These are phyloP conservation scores for Xenopus tropicalis DNA, from an alignment of 2,113 vertebrate species.

Conservation along the genomic window DNA sequence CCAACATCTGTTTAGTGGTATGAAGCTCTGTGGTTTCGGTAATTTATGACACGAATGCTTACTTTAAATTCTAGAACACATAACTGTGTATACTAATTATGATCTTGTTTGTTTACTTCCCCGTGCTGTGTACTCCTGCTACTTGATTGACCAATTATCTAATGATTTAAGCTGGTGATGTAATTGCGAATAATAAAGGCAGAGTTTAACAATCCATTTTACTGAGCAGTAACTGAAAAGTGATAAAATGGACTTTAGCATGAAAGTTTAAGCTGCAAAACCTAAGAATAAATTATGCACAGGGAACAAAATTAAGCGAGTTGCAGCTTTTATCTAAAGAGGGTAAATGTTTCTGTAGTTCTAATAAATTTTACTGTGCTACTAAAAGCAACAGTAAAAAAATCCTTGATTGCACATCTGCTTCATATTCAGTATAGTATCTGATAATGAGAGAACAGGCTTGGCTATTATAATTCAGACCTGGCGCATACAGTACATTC, in stretches of 20 bases:
- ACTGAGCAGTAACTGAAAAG: constrained; percentile 25
- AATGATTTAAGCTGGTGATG: constrained; percentile 18
- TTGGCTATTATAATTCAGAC: neutral
- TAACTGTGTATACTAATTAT: neutral
- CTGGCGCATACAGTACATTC: no score
- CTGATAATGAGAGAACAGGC: neutral
- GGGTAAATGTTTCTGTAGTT: constrained; percentile 21
- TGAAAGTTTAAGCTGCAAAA: constrained; percentile 17
- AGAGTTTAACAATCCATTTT: constrained; percentile 19
- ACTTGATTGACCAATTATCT: constrained; percentile 10
- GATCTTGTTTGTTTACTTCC: constrained; percentile 4
- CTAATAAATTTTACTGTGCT: constrained; percentile 11
- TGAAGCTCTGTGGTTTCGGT: no score
- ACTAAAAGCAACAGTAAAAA: constrained; percentile 14
- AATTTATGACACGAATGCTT: neutral
- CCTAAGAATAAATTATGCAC: constrained; percentile 17
- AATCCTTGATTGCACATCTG: neutral
- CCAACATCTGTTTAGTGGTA: no score
- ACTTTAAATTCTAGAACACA: neutral
- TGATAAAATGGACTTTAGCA: constrained; percentile 20
- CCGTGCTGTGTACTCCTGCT: neutral
- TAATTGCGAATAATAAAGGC: constrained; percentile 13
- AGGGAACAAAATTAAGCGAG: neutral
- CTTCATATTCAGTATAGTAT: neutral
- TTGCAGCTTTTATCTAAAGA: neutral